Conservation (phyloP, 2,888 invertebrate genomes). For the Bombylius major region DNA sequence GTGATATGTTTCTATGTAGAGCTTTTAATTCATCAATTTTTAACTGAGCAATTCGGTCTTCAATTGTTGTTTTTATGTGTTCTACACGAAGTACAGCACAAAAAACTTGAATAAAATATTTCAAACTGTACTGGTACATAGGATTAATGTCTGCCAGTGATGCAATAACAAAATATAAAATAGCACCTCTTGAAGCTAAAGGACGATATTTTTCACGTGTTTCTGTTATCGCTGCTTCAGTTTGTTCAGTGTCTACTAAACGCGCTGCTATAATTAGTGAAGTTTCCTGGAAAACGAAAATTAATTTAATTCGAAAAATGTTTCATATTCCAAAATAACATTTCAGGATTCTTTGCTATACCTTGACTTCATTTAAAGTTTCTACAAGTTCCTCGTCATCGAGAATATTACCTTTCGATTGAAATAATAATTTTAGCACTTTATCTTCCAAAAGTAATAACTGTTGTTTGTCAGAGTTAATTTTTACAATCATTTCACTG, state of each 20-base stretch:
- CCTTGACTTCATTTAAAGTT: slow-evolving; percentile 78
- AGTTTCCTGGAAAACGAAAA: slow-evolving; percentile 50
- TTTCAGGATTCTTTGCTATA: slow-evolving; percentile 20
- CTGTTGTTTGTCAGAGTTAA: slow-evolving; percentile 74
- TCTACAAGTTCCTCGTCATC: slow-evolving; percentile 90
- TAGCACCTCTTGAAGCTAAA: slow-evolving; percentile 77
- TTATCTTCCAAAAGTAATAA: slow-evolving; percentile 80
- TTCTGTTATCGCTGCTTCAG: slow-evolving; percentile 72
- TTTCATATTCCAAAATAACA: neutral
- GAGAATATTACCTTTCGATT: slow-evolving; percentile 78
- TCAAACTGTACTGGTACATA: slow-evolving; percentile 91
- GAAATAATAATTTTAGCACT: slow-evolving; percentile 68
- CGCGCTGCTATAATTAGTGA: slow-evolving; percentile 83
- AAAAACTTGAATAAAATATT: slow-evolving; percentile 72
- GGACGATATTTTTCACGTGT: slow-evolving; percentile 76
- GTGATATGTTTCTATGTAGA: slow-evolving; percentile 75
- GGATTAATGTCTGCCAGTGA: slow-evolving; percentile 82
- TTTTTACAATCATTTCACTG: slow-evolving; percentile 70
- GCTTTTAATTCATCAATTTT: slow-evolving; percentile 66
- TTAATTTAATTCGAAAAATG: neutral
- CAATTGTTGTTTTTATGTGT: slow-evolving; percentile 52
- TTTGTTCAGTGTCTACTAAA: slow-evolving; percentile 72
- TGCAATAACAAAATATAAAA: slow-evolving; percentile 82
- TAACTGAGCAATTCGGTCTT: slow-evolving; percentile 53
- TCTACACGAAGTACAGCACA: slow-evolving; percentile 67